These are phyloP conservation scores for Emydoidea blandingii DNA, from an alignment of 2,797 vertebrate genomes.

Conservation along the genomic window DNA sequence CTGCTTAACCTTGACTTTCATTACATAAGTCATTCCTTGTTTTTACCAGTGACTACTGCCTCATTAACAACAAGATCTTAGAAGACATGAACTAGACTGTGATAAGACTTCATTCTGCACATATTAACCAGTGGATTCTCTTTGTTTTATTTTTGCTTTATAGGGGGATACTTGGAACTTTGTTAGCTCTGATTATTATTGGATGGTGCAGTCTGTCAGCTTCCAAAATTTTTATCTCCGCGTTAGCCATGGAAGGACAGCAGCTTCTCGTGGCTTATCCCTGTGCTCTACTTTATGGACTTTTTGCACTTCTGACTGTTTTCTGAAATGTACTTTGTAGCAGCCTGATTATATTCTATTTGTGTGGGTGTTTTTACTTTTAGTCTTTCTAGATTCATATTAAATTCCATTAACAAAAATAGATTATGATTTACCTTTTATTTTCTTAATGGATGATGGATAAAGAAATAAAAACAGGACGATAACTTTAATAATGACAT, in stretches of 20 bases:
- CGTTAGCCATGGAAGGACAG: constrained; percentile 88
- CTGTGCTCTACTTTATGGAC: constrained; percentile 87
- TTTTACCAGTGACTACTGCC: background rate
- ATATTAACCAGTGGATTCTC: background rate
- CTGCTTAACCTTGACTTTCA: background rate
- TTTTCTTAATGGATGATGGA: constrained; percentile 47
- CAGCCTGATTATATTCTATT: background rate
- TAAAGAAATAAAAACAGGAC: constrained; percentile 60
- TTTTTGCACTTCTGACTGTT: constrained; percentile 88
- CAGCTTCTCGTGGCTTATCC: constrained; percentile 89
- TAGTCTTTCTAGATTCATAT: constrained; percentile 40
- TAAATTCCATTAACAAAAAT: constrained; percentile 61
- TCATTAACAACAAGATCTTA: background rate
- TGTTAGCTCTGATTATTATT: constrained; percentile 80
- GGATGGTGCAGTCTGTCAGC: constrained; percentile 90
- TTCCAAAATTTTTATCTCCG: constrained; percentile 89
- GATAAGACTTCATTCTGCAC: background rate
- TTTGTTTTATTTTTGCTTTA: background rate
- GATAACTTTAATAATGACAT: constrained; percentile 27
- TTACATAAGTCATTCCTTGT: background rate
- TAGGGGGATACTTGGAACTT: constrained; percentile 82
- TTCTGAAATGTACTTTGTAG: constrained; percentile 79
- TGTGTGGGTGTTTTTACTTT: constrained; percentile 31
- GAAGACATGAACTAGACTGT: background rate
- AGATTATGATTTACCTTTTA: constrained; percentile 53